Evolutionary conservation across 2,113 vertebrate genomes (phyloP).

Genomic region (Gymnarchus niloticus): DNA sequence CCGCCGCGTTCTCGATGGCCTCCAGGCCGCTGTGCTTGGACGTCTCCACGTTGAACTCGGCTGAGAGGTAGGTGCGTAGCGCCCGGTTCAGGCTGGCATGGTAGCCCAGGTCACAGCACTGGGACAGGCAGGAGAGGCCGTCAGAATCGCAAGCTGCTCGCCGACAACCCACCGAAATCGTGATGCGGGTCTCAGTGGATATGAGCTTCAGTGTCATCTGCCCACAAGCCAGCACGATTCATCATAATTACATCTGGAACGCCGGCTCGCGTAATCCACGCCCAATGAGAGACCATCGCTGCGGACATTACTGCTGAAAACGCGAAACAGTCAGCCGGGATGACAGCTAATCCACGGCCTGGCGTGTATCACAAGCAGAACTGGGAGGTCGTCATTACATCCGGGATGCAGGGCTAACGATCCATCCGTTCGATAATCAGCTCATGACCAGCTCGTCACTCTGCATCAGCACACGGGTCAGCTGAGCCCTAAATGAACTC

Average conservation of each 20-base stretch:
- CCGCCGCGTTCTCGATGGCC: constrained; percentile 82
- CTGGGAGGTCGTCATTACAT: background rate
- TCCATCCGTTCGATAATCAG: background rate
- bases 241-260: background rate
- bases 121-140: constrained; percentile 36
- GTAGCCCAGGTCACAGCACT: constrained; percentile 98
- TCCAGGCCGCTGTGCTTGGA: constrained; percentile 91
- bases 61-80: constrained; percentile 90
- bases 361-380: background rate
- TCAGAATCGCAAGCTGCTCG: too few species aligned
- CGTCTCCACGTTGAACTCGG: constrained; percentile 88
- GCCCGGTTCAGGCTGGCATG: constrained; percentile 92
- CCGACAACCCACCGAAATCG: background rate
- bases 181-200: too few species aligned
- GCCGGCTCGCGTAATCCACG: background rate
- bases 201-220: background rate
- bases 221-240: background rate
- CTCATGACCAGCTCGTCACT: background rate
- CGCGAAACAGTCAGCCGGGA: background rate
- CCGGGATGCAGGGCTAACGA: background rate
- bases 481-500: background rate
- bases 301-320: background rate
- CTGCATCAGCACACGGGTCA: background rate
- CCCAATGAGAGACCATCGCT: background rate
- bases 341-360: background rate